A percentile compares a stretch with the other conserved stretches of the same genome.
These are phyloP conservation scores for Eretmochelys imbricata DNA, from an alignment of 2,113 vertebrate species.

Conservation along the genomic window DNA sequence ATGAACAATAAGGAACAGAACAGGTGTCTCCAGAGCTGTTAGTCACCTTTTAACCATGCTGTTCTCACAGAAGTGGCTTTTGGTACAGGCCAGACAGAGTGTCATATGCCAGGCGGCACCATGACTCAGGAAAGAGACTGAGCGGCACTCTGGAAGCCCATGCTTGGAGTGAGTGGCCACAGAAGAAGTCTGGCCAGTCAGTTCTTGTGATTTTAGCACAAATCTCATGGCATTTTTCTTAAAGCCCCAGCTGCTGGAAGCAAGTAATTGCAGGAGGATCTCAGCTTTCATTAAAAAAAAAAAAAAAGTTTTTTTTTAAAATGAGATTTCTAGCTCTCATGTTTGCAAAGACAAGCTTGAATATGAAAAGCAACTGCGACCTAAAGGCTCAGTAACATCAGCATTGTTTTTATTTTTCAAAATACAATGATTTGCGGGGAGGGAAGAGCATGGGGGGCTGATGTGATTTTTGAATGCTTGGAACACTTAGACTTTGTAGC, in stretches of 20 bases:
- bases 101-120: background rate
- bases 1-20: background rate
- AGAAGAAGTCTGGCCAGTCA: background rate
- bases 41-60: background rate
- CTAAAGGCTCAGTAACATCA: background rate
- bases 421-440: background rate
- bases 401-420: background rate
- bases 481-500: background rate
- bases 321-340: background rate
- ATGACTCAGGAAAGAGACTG: background rate
- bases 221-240: background rate
- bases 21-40: background rate
- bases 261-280: background rate
- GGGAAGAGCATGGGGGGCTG: background rate
- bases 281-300: background rate
- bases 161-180: background rate
- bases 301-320: background rate
- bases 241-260: background rate
- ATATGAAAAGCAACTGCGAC: background rate
- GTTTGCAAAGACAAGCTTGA: background rate
- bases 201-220: background rate
- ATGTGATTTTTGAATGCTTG: background rate
- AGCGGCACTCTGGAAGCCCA: background rate
- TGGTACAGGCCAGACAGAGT: background rate
- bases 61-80: background rate